Evolutionary conservation across 1,140 invertebrate species (phyloP), one percentile per base, ranked within the genome.

Genomic region (Heterodera schachtii): DNA sequence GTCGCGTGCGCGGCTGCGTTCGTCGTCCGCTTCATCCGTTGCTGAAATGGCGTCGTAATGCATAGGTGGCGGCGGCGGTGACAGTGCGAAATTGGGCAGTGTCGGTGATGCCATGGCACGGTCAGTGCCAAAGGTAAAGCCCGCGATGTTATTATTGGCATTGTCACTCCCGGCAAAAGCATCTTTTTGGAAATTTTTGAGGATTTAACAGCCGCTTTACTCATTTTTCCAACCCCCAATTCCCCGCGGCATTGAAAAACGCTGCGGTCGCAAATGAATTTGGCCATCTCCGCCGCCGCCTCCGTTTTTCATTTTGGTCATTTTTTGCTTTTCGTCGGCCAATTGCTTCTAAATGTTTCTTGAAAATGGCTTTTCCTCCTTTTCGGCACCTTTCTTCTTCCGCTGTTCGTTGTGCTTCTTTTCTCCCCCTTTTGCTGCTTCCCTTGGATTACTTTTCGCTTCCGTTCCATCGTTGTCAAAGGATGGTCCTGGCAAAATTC

Each of bases 401-500:
- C 31, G 31, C 31, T 31, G 31, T 31, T 31, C 31, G 31, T 31
- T 31, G 31, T 31, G 31, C 31, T 31, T 31, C 31, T 31, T 31
- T 31, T 31, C 31, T 31, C 31, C 6, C n/a, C 8, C 67, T 16
- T 7, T 71, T 71, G 69, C 69, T 71, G 11, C 57, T 64, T 5
- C 5, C 19, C 19, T 13, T 41, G 69, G 31, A 43, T 21, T 3
- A 46, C 31, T 46, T 71, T 71, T 4, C 69, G 69, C 19, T 71
- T 71, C 19, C 44, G 31, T 71, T 41, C 69, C 69, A 71, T 41
- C 69, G 69, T 19, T 52, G 44, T 19, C 64, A 43, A 71, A 11
- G 70, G 70, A 78, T 66, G 77, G 49, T 47, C 77, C 77, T 78
- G 31, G 41, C 31, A 31, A 31, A 78, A 69, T 8, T 11, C 21